These are phyloP conservation scores for Exocentrus adspersus DNA, from an alignment of 2,888 invertebrate genomes.

Conservation along the genomic window DNA sequence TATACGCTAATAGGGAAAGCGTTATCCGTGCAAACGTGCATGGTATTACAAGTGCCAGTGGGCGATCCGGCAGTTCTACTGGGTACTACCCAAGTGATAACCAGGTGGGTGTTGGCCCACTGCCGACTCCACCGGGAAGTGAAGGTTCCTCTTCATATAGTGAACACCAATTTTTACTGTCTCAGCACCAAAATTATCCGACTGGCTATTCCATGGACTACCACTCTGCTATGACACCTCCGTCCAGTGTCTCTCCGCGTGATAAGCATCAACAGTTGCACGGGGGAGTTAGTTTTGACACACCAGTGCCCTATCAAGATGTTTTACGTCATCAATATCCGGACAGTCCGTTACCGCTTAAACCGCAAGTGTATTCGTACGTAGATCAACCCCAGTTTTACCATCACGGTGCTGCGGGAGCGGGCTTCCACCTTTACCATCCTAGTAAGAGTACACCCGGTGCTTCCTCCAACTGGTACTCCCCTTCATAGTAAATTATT, in stretches of 20 bases:
- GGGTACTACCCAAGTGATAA: slow-evolving; percentile 66
- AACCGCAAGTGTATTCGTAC: slow-evolving; percentile 88
- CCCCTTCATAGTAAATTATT: slow-evolving; percentile 61
- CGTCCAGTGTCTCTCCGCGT: slow-evolving; percentile 95
- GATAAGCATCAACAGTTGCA: slow-evolving; percentile 79
- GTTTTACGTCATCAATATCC: slow-evolving; percentile 73
- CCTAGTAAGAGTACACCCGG: slow-evolving; percentile 70
- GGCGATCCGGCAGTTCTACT: slow-evolving; percentile 56
- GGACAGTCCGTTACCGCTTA: slow-evolving; percentile 79
- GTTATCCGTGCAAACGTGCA: slow-evolving; percentile 91
- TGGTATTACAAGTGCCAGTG: slow-evolving; percentile 65
- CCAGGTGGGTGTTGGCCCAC: slow-evolving; percentile 76
- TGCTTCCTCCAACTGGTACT: slow-evolving; percentile 63
- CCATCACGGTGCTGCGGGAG: slow-evolving; percentile 69
- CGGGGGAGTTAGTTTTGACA: slow-evolving; percentile 66
- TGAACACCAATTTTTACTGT: slow-evolving; percentile 70
- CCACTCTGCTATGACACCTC: slow-evolving; percentile 95
- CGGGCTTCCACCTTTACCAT: slow-evolving; percentile 89
- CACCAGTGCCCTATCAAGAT: slow-evolving; percentile 63
- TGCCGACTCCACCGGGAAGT: slow-evolving; percentile 91
- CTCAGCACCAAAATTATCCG: slow-evolving; percentile 71
- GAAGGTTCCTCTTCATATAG: slow-evolving; percentile 81
- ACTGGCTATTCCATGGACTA: slow-evolving; percentile 78
- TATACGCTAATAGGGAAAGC: slow-evolving; percentile 94
- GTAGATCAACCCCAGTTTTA: slow-evolving; percentile 88